Evolutionary conservation across 1,140 invertebrate genomes (phyloP), one percentile per base, ranked within the genome.

Genomic region (Parasteatoda tepidariorum): DNA sequence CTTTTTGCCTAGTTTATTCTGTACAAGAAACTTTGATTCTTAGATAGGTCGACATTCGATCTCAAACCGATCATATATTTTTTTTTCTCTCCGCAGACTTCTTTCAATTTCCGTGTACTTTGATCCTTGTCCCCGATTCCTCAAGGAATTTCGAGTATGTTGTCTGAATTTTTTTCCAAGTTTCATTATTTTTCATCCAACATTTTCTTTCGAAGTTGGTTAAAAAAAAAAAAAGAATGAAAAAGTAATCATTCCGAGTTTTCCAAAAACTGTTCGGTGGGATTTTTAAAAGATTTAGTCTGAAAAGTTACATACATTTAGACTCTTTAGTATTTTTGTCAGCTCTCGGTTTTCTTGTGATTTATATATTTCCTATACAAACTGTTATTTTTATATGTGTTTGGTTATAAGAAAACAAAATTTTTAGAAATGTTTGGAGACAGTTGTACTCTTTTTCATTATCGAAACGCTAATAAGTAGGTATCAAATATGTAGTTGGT

Each of bases 41-140:
- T 22, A 7, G 57, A 59, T 48, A 30, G 38, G 31, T 24, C 73
- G 73, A 62, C 73, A 75, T 62, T 62, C 73, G 73, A 75, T 75
- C 73, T 66, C 26, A 18, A 59, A 59, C 38, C 38, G 57, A 24
- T 59, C 57, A 24, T n/a, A 28, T 68, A n/a, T 33, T 73, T 41
- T 75, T 75, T 68, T 68, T 11, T 48, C 22, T 18, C 31, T 34
- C 62, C 55, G 3, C 57, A 38, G 33, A 62, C 48, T 75, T 75
- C 57, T 75, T 75, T 61, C 73, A 75, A 75, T 75, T 75, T 75
- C 73, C 73, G 55, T 75, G 57, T 75, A 75, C 73, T 75, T 75
- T 75, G 73, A 75, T 75, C 73, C 73, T 30, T 33, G 73, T 62
- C 55, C 73, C 57, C n/a, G 68, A 48, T 71, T 71, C 68, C 41